phyloP scores from a whole-genome alignment of 2,888 invertebrate genomes.

The Andrena flavipes region DNA sequence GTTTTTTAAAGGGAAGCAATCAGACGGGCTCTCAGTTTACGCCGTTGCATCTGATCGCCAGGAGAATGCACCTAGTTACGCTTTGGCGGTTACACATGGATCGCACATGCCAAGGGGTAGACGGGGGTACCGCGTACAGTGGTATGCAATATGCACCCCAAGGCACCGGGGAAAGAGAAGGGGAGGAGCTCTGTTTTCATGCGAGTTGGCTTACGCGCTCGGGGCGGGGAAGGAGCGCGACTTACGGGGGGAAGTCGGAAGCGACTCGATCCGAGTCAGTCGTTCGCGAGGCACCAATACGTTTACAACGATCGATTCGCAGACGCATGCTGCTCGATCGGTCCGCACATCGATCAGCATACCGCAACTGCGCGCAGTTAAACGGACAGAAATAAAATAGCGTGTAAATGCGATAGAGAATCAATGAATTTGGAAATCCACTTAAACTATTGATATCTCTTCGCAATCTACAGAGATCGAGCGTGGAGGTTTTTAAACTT shows the following conservation, averaged over 20 bases:
- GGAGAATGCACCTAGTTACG: conserved; percentile 64
- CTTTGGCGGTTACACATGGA: conserved; percentile 71
- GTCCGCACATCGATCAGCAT: background rate
- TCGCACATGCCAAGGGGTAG: conserved; percentile 46
- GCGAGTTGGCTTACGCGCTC: conserved; percentile 75
- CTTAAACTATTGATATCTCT: background rate
- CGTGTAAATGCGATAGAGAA: background rate
- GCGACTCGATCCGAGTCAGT: conserved; percentile 73
- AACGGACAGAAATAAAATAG: background rate
- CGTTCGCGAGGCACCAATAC: conserved; percentile 59
- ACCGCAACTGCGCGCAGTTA: background rate
- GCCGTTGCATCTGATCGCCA: conserved; percentile 13
- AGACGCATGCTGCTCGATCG: background rate
- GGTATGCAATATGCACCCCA: conserved; percentile 55
- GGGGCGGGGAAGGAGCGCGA: conserved; percentile 72
- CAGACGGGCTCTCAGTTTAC: conserved; percentile 33
- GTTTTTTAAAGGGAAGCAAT: background rate
- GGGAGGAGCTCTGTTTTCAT: conserved; percentile 72
- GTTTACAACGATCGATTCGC: conserved; percentile 58
- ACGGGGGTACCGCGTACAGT: conserved; percentile 29
- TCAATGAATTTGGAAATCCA: background rate
- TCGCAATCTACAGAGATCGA: background rate
- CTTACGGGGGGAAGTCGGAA: conserved; percentile 79
- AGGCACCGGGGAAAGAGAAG: conserved; percentile 56
- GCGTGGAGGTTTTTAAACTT: background rate